phyloP scores from a whole-genome alignment of 2,797 vertebrate genomes.

The Valencia hispanica region DNA sequence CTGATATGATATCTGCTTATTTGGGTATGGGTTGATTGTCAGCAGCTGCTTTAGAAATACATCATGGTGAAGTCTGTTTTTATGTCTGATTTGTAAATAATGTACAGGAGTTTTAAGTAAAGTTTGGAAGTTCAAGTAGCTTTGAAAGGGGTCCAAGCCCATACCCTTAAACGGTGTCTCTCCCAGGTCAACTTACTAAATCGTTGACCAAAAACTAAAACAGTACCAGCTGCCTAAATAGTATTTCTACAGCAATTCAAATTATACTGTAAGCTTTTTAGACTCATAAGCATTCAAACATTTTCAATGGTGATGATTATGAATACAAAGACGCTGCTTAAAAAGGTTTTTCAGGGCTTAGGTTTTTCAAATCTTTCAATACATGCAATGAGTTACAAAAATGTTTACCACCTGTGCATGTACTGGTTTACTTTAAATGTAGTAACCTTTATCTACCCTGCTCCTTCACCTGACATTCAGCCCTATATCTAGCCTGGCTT shows the following conservation, averaged over 20 bases:
- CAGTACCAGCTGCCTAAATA: not conserved
- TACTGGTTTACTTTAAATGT: no score
- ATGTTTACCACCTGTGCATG: no score
- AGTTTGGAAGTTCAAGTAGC: not conserved
- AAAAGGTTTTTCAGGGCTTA: not conserved
- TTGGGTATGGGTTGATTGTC: slow-evolving; percentile 45
- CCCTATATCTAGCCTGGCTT: no score
- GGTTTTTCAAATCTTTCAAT: no score
- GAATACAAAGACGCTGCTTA: no score
- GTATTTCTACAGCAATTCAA: not conserved
- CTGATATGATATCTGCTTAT: slow-evolving; percentile 25
- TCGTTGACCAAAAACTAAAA: not conserved
- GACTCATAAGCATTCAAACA: not conserved
- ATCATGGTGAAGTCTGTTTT: not conserved
- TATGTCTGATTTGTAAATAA: not conserved
- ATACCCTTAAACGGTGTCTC: not conserved
- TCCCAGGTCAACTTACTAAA: not conserved
- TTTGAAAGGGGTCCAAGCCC: not conserved
- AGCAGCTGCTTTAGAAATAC: slow-evolving; percentile 48
- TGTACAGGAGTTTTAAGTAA: not conserved
- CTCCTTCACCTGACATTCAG: no score
- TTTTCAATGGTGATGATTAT: not conserved
- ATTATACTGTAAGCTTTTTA: not conserved
- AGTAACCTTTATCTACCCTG: no score
- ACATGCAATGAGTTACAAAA: no score